Base-by-base conservation (phyloP, 2,888 invertebrate genomes). In the Cetonia aurata region DNA sequence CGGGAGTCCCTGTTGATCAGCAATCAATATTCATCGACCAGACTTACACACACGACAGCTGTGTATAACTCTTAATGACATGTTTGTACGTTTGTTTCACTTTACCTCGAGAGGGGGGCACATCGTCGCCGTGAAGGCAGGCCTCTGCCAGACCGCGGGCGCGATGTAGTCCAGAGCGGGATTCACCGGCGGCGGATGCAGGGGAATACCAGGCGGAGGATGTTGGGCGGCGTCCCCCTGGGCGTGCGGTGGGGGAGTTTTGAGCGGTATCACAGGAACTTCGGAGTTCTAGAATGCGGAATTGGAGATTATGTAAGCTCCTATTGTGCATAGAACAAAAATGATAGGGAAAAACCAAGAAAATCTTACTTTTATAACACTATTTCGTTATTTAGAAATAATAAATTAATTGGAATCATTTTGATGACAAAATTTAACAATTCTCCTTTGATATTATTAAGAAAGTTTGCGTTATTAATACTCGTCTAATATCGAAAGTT, bases 1-100 rank as follows among this genome's bases (percentile, higher is more conserved):
- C 15, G 82, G 80, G 56, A 81, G 77, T 79, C 89, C 87, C 88
- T 89, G 71, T 37, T 46, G 55, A 6, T 37, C 6, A 6, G 37
- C 2, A 37, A 37, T 6, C 33, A 33, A 33, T 33, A n/a, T n/a
- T n/a, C n/a, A n/a, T n/a, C n/a, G n/a, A n/a, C n/a, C 3, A 25
- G 4, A 25, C 10, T 37, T 37, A 37, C 37, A 4, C 6, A 37
- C 37, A 37, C 37, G 37, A 9, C 6, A 37, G 10, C 1, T 1
- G 37, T 10, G 10, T 37, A 10, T 6, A 33, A 33, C 37, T 9
- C 2, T 1, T 37, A 10, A 37, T 37, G 8, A 9, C 10, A 4
- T 37, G 10, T 37, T 37, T 9, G 37, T 37, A 8, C 1, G 37
- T 19, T 31, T 15, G 6, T 53, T n/a, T 56, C 13, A 50, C 3